Conservation (phyloP, 2,113 vertebrate species). For the Sarotherodon lohbergeri region DNA sequence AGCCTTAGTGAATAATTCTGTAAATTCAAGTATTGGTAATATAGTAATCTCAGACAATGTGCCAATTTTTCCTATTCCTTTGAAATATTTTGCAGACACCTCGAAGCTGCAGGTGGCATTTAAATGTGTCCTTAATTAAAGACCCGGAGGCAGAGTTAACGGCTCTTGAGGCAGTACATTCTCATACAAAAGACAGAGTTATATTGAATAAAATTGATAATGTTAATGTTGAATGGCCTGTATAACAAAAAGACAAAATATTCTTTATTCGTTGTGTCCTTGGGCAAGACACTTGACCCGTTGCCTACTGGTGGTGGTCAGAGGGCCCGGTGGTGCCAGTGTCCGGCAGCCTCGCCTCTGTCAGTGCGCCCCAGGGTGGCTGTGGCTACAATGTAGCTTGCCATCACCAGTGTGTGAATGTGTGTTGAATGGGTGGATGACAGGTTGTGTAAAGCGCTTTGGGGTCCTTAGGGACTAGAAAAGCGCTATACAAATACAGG, state of each 20-base stretch:
- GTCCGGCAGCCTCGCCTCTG: too few relatives aligned
- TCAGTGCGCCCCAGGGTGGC: too few relatives aligned
- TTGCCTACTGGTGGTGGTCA: too few relatives aligned
- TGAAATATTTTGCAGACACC: neutral
- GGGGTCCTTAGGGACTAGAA: too few relatives aligned
- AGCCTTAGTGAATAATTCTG: neutral
- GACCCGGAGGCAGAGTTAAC: neutral
- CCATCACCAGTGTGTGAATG: too few relatives aligned
- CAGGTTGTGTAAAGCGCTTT: too few relatives aligned
- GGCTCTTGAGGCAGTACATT: neutral
- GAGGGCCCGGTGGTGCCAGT: too few relatives aligned
- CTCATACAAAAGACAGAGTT: neutral
- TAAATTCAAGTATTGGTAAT: neutral
- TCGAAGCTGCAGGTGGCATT: neutral
- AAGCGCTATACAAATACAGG: too few relatives aligned
- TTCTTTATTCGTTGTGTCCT: neutral
- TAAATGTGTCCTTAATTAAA: neutral
- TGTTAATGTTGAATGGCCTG: neutral
- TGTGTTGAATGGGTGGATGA: too few relatives aligned
- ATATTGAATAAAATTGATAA: neutral
- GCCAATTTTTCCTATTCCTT: neutral
- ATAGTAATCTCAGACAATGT: rapidly evolving
- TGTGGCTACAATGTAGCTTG: too few relatives aligned
- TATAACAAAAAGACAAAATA: neutral
- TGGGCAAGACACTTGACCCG: too few relatives aligned